Conservation (phyloP, 2,888 invertebrate species). For the Tineola bisselliella region DNA sequence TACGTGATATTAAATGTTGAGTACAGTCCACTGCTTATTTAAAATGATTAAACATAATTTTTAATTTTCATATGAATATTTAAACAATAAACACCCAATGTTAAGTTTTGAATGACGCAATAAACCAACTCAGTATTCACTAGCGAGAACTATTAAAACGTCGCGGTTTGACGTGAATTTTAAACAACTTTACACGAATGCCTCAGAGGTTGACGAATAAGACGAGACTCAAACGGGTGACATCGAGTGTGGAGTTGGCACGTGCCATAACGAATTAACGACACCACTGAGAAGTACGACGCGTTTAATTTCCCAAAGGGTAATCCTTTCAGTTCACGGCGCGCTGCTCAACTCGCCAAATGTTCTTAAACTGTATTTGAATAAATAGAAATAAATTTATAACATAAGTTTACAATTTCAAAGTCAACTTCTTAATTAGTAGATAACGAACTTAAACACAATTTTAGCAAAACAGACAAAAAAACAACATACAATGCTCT, state of each 20-base stretch:
- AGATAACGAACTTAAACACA: too few relatives aligned
- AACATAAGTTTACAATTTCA: too few relatives aligned
- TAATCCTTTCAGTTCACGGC: slow-evolving; percentile 30
- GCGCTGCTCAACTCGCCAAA: neutral
- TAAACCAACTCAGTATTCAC: neutral
- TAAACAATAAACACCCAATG: neutral
- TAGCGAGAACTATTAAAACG: neutral
- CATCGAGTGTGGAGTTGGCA: slow-evolving; percentile 15
- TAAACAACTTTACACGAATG: neutral
- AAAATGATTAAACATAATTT: neutral
- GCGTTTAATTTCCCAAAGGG: slow-evolving; percentile 61
- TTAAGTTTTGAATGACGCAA: neutral
- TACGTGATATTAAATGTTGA: too few relatives aligned
- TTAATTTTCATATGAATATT: neutral
- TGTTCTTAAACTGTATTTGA: neutral
- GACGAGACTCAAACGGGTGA: neutral
- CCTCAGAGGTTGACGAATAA: neutral
- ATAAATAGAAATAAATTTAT: too few relatives aligned
- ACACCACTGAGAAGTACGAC: slow-evolving; percentile 33
- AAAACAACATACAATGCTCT: too few relatives aligned
- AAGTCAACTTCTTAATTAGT: too few relatives aligned
- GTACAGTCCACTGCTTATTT: too few relatives aligned
- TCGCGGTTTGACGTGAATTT: neutral
- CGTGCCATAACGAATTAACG: slow-evolving; percentile 40
- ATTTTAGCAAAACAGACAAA: too few relatives aligned